Percentiles rank a stretch among this genome's conserved stretches.
These are phyloP conservation scores for Umimayanthus kanabou DNA, from an alignment of 92 coral and sea anemone genomes.

Conservation along the genomic window DNA sequence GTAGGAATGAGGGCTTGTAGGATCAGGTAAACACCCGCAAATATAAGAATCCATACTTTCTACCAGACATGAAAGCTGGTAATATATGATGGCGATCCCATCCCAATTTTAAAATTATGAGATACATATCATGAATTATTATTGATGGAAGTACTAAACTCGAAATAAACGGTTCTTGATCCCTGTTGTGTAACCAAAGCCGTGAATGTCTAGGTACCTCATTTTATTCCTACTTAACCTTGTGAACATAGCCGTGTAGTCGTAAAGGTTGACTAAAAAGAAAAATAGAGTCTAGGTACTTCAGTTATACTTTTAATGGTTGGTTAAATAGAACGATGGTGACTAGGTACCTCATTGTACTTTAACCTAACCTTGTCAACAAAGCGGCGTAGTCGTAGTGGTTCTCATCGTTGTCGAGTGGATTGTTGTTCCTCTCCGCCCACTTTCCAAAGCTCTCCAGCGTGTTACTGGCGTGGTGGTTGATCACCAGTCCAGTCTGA, in stretches of 20 bases:
- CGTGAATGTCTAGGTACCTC: neutral
- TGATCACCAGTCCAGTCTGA: slow-evolving; percentile 89
- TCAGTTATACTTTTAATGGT: too few species aligned
- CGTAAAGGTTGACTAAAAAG: too few species aligned
- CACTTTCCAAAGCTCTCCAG: slow-evolving; percentile 96
- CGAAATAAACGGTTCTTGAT: too few species aligned
- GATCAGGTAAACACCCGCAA: too few species aligned
- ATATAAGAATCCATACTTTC: too few species aligned
- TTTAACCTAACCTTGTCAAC: slow-evolving; percentile 55
- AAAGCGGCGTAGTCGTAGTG: slow-evolving; percentile 96
- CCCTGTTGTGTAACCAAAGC: too few species aligned
- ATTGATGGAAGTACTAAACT: neutral
- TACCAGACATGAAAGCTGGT: too few species aligned
- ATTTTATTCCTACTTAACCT: slow-evolving; percentile 48
- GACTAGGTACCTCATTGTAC: neutral
- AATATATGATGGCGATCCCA: too few species aligned
- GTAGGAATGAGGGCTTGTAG: too few species aligned
- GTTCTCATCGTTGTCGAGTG: slow-evolving; percentile 93
- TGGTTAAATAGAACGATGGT: neutral
- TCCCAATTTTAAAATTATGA: too few species aligned
- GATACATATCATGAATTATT: too few species aligned
- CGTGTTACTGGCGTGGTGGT: slow-evolving; percentile 97
- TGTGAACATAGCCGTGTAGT: slow-evolving; percentile 43
- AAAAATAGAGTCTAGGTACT: too few species aligned
- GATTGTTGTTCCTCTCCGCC: slow-evolving; percentile 98